Percentiles rank a stretch among this genome's conserved stretches.
phyloP scores from a whole-genome alignment of 2,113 vertebrate genomes.

The Entomyzon cyanotis region DNA sequence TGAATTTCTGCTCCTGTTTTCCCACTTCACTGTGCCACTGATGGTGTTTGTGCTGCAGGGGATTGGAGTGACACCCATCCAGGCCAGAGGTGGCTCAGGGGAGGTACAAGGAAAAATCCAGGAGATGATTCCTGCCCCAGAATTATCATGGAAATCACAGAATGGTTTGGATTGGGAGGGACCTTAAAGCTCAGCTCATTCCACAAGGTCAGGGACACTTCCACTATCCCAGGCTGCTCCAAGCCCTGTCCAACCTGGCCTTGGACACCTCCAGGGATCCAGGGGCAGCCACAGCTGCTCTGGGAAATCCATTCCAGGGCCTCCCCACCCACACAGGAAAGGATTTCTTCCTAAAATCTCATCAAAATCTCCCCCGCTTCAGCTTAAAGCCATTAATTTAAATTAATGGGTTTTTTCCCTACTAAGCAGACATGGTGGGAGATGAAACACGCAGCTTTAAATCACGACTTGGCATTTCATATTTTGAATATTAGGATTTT shows the following conservation, averaged over 20 bases:
- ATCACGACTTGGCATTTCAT: background rate
- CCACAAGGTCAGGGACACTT: background rate
- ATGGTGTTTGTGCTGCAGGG: background rate
- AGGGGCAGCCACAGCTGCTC: background rate
- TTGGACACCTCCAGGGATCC: background rate
- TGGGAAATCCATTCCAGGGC: background rate
- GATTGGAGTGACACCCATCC: background rate
- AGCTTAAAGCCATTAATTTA: background rate
- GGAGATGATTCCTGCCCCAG: background rate
- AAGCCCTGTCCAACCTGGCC: background rate
- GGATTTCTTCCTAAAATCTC: background rate
- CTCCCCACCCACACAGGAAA: background rate
- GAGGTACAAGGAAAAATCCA: background rate
- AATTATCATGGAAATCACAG: background rate
- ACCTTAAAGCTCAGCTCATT: background rate
- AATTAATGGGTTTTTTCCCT: background rate
- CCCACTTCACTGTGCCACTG: background rate
- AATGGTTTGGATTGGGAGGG: background rate
- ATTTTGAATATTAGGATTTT: background rate
- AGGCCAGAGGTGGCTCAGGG: background rate
- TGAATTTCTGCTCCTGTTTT: background rate
- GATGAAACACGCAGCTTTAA: accelerated
- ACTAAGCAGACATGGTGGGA: background rate
- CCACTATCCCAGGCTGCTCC: accelerated
- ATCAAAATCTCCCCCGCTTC: background rate